A percentile compares a stretch with the other conserved stretches of the same genome.
These are phyloP conservation scores for Pleuronectes platessa DNA, from an alignment of 2,113 vertebrate species.

Conservation along the genomic window DNA sequence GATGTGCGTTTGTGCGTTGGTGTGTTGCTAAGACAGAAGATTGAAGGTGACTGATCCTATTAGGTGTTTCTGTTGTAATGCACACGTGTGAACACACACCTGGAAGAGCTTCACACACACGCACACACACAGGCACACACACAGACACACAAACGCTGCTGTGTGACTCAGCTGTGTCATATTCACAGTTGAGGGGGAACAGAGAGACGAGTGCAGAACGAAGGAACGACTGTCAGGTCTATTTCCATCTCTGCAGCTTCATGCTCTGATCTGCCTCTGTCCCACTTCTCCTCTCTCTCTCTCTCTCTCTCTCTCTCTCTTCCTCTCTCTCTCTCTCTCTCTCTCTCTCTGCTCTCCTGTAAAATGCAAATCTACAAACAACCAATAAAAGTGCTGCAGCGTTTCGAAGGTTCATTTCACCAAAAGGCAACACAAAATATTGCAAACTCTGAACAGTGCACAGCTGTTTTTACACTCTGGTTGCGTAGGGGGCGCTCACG, in stretches of 20 bases:
- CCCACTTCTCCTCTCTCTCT: slow-evolving; percentile 34
- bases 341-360: too few species aligned
- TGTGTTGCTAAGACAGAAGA: slow-evolving; percentile 47
- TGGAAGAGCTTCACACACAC: slow-evolving; percentile 12
- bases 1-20: slow-evolving; percentile 24
- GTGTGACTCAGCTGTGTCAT: slow-evolving; percentile 65
- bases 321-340: too few species aligned
- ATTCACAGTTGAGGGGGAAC: slow-evolving; percentile 59
- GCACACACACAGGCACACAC: slow-evolving; percentile 14
- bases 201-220: slow-evolving; percentile 55
- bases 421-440: too few species aligned
- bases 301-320: background rate
- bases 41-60: slow-evolving; percentile 64
- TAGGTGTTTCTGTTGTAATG: slow-evolving; percentile 45
- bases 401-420: too few species aligned
- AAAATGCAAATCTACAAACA: too few species aligned
- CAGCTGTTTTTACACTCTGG: too few species aligned
- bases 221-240: slow-evolving; percentile 63
- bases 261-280: slow-evolving; percentile 47
- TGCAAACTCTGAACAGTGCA: too few species aligned
- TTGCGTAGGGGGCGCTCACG: too few species aligned
- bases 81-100: slow-evolving; percentile 20
- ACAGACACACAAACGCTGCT: background rate
- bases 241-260: slow-evolving; percentile 50
- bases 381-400: too few species aligned